Conservation (phyloP, 2,113 vertebrate species). For the Phoenicopterus ruber region DNA sequence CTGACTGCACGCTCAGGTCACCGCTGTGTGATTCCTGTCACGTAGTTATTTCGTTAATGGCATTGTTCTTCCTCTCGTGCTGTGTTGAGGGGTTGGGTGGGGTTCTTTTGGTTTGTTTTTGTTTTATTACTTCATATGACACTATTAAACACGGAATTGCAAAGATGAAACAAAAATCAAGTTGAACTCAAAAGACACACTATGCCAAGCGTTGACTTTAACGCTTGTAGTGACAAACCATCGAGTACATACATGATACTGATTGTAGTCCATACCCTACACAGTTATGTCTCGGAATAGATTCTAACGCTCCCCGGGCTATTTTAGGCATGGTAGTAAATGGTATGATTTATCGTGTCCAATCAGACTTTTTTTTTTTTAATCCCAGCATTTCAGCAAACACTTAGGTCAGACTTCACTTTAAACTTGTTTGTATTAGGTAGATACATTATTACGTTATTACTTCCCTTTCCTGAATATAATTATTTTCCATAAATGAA, state of each 20-base stretch:
- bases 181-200: background rate
- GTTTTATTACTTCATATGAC: background rate
- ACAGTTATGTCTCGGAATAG: background rate
- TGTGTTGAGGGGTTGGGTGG: background rate
- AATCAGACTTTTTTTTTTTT: background rate
- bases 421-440: constrained; percentile 34
- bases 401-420: background rate
- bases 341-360: background rate
- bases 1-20: background rate
- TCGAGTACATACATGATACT: background rate
- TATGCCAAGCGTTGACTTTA: background rate
- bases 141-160: background rate
- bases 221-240: background rate
- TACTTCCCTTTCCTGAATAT: constrained; percentile 35
- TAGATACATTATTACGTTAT: background rate
- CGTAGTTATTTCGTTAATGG: rapidly evolving
- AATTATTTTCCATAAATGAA: constrained; percentile 42
- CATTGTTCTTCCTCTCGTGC: background rate
- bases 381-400: background rate
- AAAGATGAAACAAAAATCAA: background rate
- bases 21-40: background rate
- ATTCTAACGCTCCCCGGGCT: background rate
- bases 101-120: background rate
- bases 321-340: background rate
- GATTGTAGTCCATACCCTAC: background rate